phyloP scores from a whole-genome alignment of 2,113 vertebrate genomes.

The Mus musculus region GRCm39 chr4:85381001-85381500 shows the following conservation, averaged over 20 bases:
- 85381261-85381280: neutral
- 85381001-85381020: neutral
- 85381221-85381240: neutral
- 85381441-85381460: neutral
- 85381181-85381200: constrained; percentile 4
- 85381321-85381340: neutral
- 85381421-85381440: neutral
- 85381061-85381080: neutral
- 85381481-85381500: neutral
- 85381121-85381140: neutral
- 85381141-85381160: neutral
- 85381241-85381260: neutral
- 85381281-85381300: neutral
- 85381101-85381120: neutral
- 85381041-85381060: neutral
- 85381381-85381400: neutral
- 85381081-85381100: neutral
- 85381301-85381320: neutral
- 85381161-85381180: neutral
- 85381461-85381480: neutral
- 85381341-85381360: neutral
- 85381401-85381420: neutral
- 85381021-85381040: neutral
- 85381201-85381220: neutral
- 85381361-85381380: neutral